Evolutionary conservation across 2,113 vertebrate species (phyloP), one percentile per base, ranked within the genome.

Genomic region (Rhinolophus ferrumequinum): DNA sequence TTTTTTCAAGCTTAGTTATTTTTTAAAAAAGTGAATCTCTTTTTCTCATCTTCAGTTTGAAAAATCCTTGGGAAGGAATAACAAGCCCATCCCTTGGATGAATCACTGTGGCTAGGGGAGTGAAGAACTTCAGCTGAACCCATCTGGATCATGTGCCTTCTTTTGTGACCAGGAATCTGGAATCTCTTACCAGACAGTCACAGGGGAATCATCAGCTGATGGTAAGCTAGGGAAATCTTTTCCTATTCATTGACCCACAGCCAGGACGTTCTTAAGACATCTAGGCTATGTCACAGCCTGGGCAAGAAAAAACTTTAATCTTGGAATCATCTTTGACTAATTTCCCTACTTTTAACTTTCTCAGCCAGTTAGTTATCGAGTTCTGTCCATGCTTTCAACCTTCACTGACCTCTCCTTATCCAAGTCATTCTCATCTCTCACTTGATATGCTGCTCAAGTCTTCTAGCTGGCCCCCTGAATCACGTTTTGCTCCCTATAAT

Each of bases 1-100:
- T 69, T 92, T 33, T 84, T 95, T 88, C 44, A 69, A 88, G 47
- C 11, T 91, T 88, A 69, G 89, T 80, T 82, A n/a, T 54, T 54
- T 56, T 94, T 89, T 64, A 92, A 47, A 60, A 66, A 66, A 60
- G 41, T 44, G 13, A 79, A 56, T 58, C 35, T 90, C 64, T 92
- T 91, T 50, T 50, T 50, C 12, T 50, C 47, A 72, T 33, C 18
- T 58, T 84, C 12, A 80, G 16, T 95, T 80, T 66, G 56, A 58
- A 67, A 81, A 89, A 26, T 85, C 38, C 92, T 44, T 73, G 41
- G 35, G 50, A 84, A 95, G 21, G 38, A 67, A 86, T 28, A 35
- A 67, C n/a, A 58, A 69, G 15, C 52, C 67, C 52, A 54, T 41
- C 12, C 7, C 8, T 75, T 72, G 28, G 30, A 28, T 64, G 44